Evolutionary conservation across 2,113 vertebrate species (phyloP).

Genomic region (Motacilla tschutschensis): DNA sequence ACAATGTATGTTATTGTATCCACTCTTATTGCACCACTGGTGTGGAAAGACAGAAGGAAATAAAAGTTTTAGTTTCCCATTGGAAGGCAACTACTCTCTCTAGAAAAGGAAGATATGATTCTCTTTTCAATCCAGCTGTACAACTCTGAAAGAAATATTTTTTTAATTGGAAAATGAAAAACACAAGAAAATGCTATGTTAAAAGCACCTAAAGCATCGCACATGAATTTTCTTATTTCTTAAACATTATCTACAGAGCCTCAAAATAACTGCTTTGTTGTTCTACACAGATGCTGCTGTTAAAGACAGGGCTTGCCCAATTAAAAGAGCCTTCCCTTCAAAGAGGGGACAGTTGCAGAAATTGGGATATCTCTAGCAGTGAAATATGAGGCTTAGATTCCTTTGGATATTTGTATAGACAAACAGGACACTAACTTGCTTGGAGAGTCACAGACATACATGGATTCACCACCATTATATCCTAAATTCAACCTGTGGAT

Average conservation of each 20-base stretch:
- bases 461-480: accelerated
- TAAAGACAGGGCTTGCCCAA: background rate
- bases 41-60: background rate
- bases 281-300: background rate
- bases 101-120: background rate
- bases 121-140: background rate
- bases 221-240: background rate
- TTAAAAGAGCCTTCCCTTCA: background rate
- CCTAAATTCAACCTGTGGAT: background rate
- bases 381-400: accelerated
- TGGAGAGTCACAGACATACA: background rate
- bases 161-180: background rate
- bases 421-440: background rate
- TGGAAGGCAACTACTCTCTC: background rate
- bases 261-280: background rate
- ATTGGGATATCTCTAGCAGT: background rate
- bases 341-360: background rate
- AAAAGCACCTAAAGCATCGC: background rate
- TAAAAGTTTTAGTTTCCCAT: background rate
- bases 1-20: background rate
- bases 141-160: background rate
- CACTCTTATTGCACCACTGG: accelerated
- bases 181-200: accelerated
- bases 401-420: background rate
- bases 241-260: background rate